Percentiles rank a stretch among this genome's conserved stretches.
These are phyloP conservation scores for Crenichthys baileyi DNA, from an alignment of 2,797 vertebrate species.

Conservation along the genomic window DNA sequence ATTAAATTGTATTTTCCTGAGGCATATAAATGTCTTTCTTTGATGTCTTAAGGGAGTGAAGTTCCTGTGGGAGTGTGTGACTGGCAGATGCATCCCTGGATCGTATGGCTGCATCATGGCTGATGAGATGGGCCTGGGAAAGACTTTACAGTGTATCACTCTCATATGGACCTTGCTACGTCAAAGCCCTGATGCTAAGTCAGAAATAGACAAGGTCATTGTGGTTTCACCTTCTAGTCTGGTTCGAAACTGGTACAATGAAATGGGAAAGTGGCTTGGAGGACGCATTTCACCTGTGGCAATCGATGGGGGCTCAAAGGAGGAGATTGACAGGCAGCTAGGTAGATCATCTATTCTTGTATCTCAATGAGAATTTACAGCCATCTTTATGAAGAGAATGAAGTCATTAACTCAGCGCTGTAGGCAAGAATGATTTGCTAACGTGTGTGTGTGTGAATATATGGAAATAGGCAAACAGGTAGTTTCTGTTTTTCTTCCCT, in stretches of 20 bases:
- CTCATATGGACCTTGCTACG: slow-evolving; percentile 94
- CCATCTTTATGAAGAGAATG: neutral
- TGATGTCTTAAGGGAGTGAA: slow-evolving; percentile 87
- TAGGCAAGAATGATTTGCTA: neutral
- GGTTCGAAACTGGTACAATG: slow-evolving; percentile 97
- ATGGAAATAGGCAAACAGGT: neutral
- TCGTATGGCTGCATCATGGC: slow-evolving; percentile 98
- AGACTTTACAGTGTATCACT: slow-evolving; percentile 94
- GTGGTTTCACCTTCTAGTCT: slow-evolving; percentile 97
- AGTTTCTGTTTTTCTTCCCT: neutral
- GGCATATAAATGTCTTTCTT: neutral
- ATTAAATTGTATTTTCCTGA: neutral
- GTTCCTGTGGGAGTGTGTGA: slow-evolving; percentile 98
- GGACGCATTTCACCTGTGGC: slow-evolving; percentile 89
- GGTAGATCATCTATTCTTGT: slow-evolving; percentile 69
- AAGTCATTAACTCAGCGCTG: neutral
- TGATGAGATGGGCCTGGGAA: slow-evolving; percentile 98
- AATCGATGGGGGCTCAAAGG: slow-evolving; percentile 95
- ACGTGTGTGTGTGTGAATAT: neutral
- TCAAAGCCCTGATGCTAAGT: slow-evolving; percentile 91
- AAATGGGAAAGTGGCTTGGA: slow-evolving; percentile 96
- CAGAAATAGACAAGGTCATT: slow-evolving; percentile 92
- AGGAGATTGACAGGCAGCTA: slow-evolving; percentile 89
- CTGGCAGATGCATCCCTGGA: slow-evolving; percentile 85
- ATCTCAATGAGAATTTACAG: neutral